phyloP scores from a whole-genome alignment of 2,113 vertebrate genomes.

The Tor tambroides region DNA sequence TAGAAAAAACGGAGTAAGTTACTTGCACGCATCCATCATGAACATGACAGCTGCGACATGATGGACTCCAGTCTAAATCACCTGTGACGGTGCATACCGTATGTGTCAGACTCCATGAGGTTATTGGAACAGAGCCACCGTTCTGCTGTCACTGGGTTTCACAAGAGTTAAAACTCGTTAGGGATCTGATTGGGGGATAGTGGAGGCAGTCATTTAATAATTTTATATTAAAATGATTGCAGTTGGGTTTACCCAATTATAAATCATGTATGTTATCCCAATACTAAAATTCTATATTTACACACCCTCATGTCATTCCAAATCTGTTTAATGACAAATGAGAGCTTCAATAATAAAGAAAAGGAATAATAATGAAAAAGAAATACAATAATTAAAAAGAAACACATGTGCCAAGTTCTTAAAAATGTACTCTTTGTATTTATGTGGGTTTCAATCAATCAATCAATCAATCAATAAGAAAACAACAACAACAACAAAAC shows the following conservation, averaged over 20 bases:
- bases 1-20: background rate
- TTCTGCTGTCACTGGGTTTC: background rate
- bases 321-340: background rate
- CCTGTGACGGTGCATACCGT: background rate
- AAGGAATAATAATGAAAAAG: too few species aligned
- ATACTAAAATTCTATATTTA: background rate
- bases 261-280: background rate
- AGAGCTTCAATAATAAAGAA: background rate
- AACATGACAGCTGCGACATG: background rate
- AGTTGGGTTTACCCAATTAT: background rate
- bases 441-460: background rate
- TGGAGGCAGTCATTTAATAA: too few species aligned
- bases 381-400: too few species aligned
- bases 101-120: background rate
- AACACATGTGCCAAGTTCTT: background rate
- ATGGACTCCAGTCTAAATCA: conserved; percentile 16
- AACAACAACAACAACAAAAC: too few species aligned
- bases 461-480: too few species aligned
- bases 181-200: background rate
- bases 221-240: background rate
- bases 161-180: background rate
- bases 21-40: conserved; percentile 1
- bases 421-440: background rate
- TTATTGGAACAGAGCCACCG: background rate
- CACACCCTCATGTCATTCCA: background rate